These are phyloP conservation scores for Teleiodes luculella DNA, from an alignment of 2,888 invertebrate genomes.

Conservation along the genomic window DNA sequence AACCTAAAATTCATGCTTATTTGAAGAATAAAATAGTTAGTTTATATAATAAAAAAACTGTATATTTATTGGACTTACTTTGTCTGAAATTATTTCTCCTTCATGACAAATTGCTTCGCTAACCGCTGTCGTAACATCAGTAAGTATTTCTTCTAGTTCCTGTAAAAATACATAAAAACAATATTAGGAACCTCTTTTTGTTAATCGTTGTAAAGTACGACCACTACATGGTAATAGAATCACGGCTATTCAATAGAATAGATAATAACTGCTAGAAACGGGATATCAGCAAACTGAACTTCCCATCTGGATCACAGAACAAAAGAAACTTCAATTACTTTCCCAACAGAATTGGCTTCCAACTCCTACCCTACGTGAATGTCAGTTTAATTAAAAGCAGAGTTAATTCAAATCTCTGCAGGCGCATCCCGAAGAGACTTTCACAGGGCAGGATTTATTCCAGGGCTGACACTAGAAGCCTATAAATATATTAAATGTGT, in stretches of 20 bases:
- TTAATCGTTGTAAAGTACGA: background rate
- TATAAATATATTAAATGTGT: no score
- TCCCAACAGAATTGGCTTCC: conserved; percentile 24
- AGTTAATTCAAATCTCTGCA: conserved; percentile 34
- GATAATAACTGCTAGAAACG: background rate
- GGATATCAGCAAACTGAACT: background rate
- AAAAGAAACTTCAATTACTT: conserved; percentile 22
- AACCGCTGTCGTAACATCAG: conserved; percentile 91
- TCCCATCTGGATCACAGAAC: conserved; percentile 1
- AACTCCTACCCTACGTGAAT: conserved; percentile 28
- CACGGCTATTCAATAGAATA: no score
- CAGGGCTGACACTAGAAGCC: conserved; percentile 29
- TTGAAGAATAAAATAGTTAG: no score
- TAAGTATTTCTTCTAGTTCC: conserved; percentile 96
- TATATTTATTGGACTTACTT: conserved; percentile 72
- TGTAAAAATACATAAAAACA: conserved; percentile 74
- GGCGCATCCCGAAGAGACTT: conserved; percentile 26
- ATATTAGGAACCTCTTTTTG: background rate
- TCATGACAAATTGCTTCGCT: conserved; percentile 93
- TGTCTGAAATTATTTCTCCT: conserved; percentile 88
- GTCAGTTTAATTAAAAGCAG: conserved; percentile 53
- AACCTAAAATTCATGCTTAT: no score
- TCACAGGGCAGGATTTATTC: conserved; percentile 24
- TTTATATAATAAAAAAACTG: no score
- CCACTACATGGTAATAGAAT: no score